Base-by-base conservation (phyloP, 92 coral and sea anemone genomes). In the Nematostella vectensis region DNA sequence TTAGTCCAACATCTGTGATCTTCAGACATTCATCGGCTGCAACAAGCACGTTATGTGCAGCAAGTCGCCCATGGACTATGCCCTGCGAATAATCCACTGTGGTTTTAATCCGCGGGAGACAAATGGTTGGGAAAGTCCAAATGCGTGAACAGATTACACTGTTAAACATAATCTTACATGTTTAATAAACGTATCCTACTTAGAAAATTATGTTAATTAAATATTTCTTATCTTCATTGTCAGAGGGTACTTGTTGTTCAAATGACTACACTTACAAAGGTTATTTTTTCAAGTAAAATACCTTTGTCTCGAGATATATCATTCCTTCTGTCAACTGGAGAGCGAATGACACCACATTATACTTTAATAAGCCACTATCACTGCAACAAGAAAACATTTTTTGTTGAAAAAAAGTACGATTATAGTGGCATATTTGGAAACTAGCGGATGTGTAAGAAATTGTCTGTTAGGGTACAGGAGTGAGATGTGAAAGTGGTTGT, bases 241-340 rank as follows among this genome's bases (percentile, higher is more conserved):
- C n/a, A n/a, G n/a, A n/a, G n/a, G n/a, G n/a, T n/a, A n/a, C n/a
- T n/a, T n/a, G n/a, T n/a, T n/a, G n/a, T n/a, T n/a, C n/a, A n/a
- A n/a, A n/a, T n/a, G n/a, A n/a, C n/a, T n/a, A n/a, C n/a, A n/a
- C n/a, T n/a, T n/a, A n/a, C n/a, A n/a, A n/a, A n/a, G n/a, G n/a
- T n/a, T n/a, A n/a, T n/a, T n/a, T n/a, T n/a, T n/a, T n/a, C n/a
- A n/a, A n/a, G n/a, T n/a, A n/a, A n/a, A n/a, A 52, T 27, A 85
- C 94, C 79, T 68, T 63, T 15, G 58, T 58, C 49, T 91, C 87
- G 0, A 91, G 77, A 50, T 48, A 91, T 88, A 81, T 77, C 81
- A 88, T 87, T 25, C 96, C 98, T 55, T 87, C 93, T 0, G 98
- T 85, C 31, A 91, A 78, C 72, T 91, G 93, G 12, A 77, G 82